Percentiles rank a stretch among this genome's conserved stretches.
Conservation (phyloP, 2,113 vertebrate genomes). For the Mus pahari region DNA sequence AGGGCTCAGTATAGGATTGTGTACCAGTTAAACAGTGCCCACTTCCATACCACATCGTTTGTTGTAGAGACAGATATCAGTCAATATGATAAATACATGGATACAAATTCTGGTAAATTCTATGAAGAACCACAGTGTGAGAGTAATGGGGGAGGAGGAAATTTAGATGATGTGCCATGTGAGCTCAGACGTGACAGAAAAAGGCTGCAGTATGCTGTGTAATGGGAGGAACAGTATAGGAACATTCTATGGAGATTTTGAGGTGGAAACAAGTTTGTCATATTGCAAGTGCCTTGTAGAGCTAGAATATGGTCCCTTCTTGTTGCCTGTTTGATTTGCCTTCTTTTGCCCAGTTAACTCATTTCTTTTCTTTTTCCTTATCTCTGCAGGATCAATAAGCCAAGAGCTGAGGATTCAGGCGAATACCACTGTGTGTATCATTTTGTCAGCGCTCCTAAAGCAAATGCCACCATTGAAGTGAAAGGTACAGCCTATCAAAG, state of each 20-base stretch:
- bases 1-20: background rate
- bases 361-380: constrained; percentile 76
- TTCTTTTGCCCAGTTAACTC: constrained; percentile 52
- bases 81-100: background rate
- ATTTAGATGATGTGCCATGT: background rate
- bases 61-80: background rate
- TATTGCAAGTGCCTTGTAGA: background rate
- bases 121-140: constrained; percentile 27
- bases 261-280: background rate
- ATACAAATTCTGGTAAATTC: background rate
- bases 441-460: constrained; percentile 92
- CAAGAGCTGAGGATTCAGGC: constrained; percentile 95
- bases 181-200: background rate
- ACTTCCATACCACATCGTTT: background rate
- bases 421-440: constrained; percentile 98
- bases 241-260: background rate
- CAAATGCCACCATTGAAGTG: constrained; percentile 98
- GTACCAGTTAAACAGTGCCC: background rate
- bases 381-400: constrained; percentile 92
- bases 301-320: constrained; percentile 5
- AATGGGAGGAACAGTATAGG: background rate
- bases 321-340: background rate
- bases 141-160: background rate
- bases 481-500: constrained; percentile 92
- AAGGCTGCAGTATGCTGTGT: background rate